Base-by-base conservation (phyloP, 1,140 invertebrate species). In the Lordiphosa collinella region DNA sequence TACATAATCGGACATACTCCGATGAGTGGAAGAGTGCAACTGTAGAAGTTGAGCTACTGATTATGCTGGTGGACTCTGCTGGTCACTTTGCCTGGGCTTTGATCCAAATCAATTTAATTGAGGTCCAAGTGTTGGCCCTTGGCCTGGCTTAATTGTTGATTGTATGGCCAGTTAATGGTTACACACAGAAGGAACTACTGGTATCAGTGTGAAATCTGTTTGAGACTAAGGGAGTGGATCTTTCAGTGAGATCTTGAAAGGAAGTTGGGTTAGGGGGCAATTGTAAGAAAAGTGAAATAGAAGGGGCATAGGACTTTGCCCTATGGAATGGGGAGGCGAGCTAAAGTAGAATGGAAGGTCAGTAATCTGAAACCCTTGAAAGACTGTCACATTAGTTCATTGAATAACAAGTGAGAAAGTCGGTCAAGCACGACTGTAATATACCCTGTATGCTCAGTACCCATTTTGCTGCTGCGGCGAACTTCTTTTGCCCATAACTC, bases 81-180 rank as follows among this genome's bases (percentile, higher is more conserved):
- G 53, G 52, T 71, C 68, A 51, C 40, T 48, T 54, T 38, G 61
- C 37, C 43, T 53, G 46, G 46, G 50, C 75, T 65, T 52, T 73
- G 75, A 74, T 76, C 72, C 74, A 82, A 82, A 82, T 82, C 76
- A 82, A 82, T 82, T 82, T 82, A 82, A 82, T 82, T 82, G 76
- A 64, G 76, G 71, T 76, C 78, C 75, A 47, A 66, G 52, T 54
- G 29, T 36, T 57, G 62, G 49, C 57, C 57, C 61, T 68, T 66
- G 57, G 59, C 74, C 74, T 11, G 55, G 34, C 69, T 65, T 73
- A 73, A 79, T 74, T 73, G 64, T 79, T 56, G 48, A 64, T 62
- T 68, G 68, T 78, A 35, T 44, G 55, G 25, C 47, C 51, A 59
- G 56, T 34, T 56, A 48, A 46, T 48, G 55, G 48, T 50, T 50